Base-by-base conservation (phyloP, 2,888 invertebrate species). In the Mesorhabditis belari region DNA sequence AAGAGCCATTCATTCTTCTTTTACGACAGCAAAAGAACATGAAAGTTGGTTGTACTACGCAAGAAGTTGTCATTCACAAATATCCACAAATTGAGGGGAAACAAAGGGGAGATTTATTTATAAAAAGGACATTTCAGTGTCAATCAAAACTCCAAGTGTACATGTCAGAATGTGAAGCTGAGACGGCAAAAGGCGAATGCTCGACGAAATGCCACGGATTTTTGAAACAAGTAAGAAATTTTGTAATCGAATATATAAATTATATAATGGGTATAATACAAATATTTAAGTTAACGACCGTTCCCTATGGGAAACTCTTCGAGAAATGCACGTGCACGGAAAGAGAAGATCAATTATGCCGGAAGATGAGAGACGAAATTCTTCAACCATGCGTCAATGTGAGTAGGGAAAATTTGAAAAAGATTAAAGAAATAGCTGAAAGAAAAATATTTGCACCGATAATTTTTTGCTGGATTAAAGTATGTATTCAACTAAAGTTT, bases 111-210 rank as follows among this genome's bases (percentile, higher is more conserved):
- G n/a, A n/a, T n/a, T n/a, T n/a, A n/a, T n/a, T n/a, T n/a, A n/a
- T n/a, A n/a, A n/a, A n/a, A n/a, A n/a, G n/a, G n/a, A n/a, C n/a
- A n/a, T 58, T 71, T n/a, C 60, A 77, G 70, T 79, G 79, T 62
- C 77, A 79, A 56, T 73, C 79, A 26, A 77, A 78, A 53, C 79
- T 76, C 71, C 76, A 77, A 51, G 73, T 76, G 23, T 79, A 75
- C 67, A 66, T 80, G 51, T 76, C 76, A n/a, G 79, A 79, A 58
- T 79, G 79, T 62, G 79, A 79, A 57, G 65, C 74, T 5, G 79
- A 79, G 60, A 73, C 75, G 24, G 66, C 66, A 5, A 50, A 69
- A 50, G 73, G 77, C 17, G 71, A 72, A 19, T 78, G 78, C 63
- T 66, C 68, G 19, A 67, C 67, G n/a, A 75, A 77, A 57, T 78